Percentiles rank a stretch among this genome's conserved stretches.
Conservation (phyloP, 2,113 vertebrate genomes). For the Psilopsiagon aymara region DNA sequence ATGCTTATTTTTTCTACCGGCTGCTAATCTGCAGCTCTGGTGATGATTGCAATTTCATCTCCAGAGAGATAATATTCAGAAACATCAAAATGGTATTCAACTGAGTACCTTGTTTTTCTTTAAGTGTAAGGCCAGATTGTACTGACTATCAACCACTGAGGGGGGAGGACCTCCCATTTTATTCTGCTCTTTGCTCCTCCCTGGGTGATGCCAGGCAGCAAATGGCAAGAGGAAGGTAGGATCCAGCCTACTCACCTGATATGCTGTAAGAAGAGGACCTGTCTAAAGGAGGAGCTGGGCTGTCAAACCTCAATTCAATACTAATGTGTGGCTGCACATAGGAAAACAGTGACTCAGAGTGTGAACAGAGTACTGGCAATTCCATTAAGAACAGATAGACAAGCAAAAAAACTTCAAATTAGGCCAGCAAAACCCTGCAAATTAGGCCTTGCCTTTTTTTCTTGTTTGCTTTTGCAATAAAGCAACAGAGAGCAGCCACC, state of each 20-base stretch:
- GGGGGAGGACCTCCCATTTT: not conserved
- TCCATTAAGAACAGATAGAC: not conserved
- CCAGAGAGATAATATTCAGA: conserved; percentile 33
- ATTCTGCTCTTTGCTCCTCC: not conserved
- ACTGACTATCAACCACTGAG: not conserved
- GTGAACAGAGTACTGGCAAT: fast-evolving
- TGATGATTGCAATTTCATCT: conserved; percentile 49
- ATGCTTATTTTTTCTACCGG: conserved; percentile 42
- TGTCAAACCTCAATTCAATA: fast-evolving
- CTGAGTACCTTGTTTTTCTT: not conserved
- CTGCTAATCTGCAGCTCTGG: conserved; percentile 41
- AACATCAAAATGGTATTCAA: not conserved
- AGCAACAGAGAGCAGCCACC: not conserved
- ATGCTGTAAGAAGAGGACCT: fast-evolving
- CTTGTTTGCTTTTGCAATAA: not conserved
- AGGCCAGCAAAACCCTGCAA: not conserved
- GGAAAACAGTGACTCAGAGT: fast-evolving
- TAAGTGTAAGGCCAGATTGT: not conserved
- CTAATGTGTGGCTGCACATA: fast-evolving
- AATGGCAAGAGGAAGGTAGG: not conserved
- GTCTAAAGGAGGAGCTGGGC: not conserved
- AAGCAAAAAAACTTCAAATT: not conserved
- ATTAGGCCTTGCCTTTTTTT: not conserved
- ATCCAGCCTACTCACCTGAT: not conserved
- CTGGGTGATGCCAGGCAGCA: not conserved